phyloP scores from a whole-genome alignment of 2,888 invertebrate species.

The Tachina grossa region DNA sequence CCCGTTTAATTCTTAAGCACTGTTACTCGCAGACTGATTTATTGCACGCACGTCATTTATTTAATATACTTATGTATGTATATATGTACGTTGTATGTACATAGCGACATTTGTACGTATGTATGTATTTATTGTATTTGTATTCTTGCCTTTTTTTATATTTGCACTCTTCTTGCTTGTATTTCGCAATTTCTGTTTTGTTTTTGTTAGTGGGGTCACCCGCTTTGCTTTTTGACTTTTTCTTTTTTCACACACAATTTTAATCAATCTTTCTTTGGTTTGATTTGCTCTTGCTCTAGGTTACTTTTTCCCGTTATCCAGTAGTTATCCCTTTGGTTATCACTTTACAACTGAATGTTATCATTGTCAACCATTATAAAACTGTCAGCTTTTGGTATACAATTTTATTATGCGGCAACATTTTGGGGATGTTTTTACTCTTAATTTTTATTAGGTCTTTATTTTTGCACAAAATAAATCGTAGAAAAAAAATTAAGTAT shows the following conservation, averaged over 20 bases:
- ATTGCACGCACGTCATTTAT: constrained; percentile 71
- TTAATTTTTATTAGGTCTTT: constrained; percentile 29
- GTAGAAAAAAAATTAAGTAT: constrained; percentile 28
- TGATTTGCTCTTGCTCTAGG: constrained; percentile 42
- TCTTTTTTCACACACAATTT: constrained; percentile 8
- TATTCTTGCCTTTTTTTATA: not conserved
- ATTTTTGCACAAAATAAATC: constrained; percentile 48
- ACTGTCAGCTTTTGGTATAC: constrained; percentile 55
- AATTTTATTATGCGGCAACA: constrained; percentile 51
- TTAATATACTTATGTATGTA: constrained; percentile 62
- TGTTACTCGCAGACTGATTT: constrained; percentile 73
- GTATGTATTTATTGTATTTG: constrained; percentile 5
- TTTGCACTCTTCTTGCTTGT: not conserved
- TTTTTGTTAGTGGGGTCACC: constrained; percentile 38
- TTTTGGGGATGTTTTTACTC: constrained; percentile 70
- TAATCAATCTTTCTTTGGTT: constrained; percentile 37
- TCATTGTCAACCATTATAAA: constrained; percentile 73
- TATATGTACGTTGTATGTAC: no score
- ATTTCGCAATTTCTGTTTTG: constrained; percentile 2
- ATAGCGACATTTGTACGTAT: no score
- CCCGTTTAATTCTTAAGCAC: constrained; percentile 52
- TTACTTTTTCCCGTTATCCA: constrained; percentile 74
- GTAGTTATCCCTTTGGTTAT: constrained; percentile 80
- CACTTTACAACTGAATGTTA: constrained; percentile 75
- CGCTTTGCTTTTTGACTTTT: not conserved